Evolutionary conservation across 2,113 vertebrate species (phyloP).

Genomic region (Sorex fumeus): DNA sequence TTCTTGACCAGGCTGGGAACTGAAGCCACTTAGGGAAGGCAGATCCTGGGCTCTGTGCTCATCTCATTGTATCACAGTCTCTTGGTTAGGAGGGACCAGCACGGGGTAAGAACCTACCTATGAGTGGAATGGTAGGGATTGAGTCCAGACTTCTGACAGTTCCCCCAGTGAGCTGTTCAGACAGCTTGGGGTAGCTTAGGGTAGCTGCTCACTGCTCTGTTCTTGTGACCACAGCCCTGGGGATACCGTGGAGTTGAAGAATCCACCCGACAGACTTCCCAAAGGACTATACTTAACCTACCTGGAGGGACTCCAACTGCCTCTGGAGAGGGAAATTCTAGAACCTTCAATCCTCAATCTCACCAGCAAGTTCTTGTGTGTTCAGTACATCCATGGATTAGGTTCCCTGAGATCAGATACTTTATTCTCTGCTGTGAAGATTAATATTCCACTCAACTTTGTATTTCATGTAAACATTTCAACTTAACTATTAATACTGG

Average conservation of each 20-base stretch:
- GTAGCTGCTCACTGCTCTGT: neutral
- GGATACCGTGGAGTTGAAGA: neutral
- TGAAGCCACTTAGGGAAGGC: neutral
- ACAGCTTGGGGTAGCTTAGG: fast-evolving
- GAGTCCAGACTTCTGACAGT: no score
- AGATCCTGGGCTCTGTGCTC: neutral
- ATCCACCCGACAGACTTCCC: neutral
- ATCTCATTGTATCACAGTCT: neutral
- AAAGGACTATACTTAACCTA: neutral
- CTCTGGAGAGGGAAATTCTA: neutral
- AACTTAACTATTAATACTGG: conserved; percentile 63
- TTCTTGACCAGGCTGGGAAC: no score
- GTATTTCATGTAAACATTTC: conserved; percentile 66
- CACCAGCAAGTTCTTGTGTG: neutral
- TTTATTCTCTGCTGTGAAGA: conserved; percentile 31
- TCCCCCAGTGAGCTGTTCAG: neutral
- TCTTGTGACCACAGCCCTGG: neutral
- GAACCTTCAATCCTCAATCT: neutral
- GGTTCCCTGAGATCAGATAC: neutral
- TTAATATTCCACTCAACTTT: conserved; percentile 68
- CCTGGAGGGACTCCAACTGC: neutral
- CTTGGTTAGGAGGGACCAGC: neutral
- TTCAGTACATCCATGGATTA: neutral
- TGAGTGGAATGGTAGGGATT: no score
- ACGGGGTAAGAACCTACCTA: fast-evolving